A percentile compares a stretch with the other conserved stretches of the same genome.
Evolutionary conservation across 2,888 invertebrate genomes (phyloP).

Genomic region (Tenthredo mesomela): DNA sequence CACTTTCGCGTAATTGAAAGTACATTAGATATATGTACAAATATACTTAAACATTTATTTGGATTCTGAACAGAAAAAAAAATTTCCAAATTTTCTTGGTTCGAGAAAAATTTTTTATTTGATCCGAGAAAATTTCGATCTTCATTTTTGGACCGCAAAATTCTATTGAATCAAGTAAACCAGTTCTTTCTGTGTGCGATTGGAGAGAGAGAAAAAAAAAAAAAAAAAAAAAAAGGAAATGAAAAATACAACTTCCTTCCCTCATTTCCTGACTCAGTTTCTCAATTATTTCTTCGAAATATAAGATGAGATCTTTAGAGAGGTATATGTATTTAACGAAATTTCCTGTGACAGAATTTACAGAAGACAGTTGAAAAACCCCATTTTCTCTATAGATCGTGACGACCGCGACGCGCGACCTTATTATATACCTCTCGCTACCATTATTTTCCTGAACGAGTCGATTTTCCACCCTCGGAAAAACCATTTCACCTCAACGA

Average conservation of each 20-base stretch:
- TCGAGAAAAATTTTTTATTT: no score
- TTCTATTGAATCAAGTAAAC: no score
- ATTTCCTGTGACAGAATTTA: neutral
- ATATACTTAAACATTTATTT: no score
- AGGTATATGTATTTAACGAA: neutral
- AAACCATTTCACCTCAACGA: constrained; percentile 25
- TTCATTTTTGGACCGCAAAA: no score
- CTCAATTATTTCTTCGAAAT: neutral
- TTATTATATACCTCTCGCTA: neutral
- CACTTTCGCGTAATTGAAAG: neutral
- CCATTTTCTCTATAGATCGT: neutral
- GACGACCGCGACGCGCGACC: neutral
- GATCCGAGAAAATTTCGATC: no score
- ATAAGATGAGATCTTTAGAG: neutral
- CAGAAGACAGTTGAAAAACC: neutral
- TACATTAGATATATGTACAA: neutral
- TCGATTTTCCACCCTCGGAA: neutral
- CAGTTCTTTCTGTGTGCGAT: no score
- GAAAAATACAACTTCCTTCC: neutral
- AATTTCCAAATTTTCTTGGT: no score
- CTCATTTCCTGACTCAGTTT: neutral
- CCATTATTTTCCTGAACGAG: constrained; percentile 26
- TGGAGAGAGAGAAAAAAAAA: no score
- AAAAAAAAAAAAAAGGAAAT: neutral
- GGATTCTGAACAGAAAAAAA: no score